Conservation (phyloP, 1,140 invertebrate species). For the Mya arenaria region DNA sequence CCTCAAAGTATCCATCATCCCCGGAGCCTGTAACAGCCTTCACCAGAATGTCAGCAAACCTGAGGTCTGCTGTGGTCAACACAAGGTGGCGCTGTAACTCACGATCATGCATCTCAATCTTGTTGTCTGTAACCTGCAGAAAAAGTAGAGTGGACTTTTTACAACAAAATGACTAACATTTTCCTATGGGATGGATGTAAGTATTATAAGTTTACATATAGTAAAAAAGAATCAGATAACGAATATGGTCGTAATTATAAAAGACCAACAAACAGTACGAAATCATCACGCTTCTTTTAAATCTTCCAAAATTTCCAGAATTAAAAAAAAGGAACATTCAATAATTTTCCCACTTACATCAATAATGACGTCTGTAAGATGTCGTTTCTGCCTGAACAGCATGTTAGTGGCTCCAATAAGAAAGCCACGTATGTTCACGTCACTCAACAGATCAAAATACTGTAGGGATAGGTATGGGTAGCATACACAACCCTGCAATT, state of each 20-base stretch:
- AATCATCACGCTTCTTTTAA: too few relatives aligned
- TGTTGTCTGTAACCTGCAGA: slow-evolving; percentile 86
- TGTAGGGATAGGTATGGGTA: slow-evolving; percentile 98
- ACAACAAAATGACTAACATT: too few relatives aligned
- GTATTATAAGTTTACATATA: too few relatives aligned
- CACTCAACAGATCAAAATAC: slow-evolving; percentile 95
- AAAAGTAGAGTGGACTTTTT: too few relatives aligned
- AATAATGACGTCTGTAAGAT: slow-evolving; percentile 95
- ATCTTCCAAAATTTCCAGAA: too few relatives aligned
- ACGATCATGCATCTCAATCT: slow-evolving; percentile 93
- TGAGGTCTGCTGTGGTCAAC: slow-evolving; percentile 95
- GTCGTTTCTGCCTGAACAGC: slow-evolving; percentile 96
- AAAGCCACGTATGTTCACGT: slow-evolving; percentile 94
- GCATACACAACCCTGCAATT: slow-evolving; percentile 91
- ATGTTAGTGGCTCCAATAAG: slow-evolving; percentile 98
- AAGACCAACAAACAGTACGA: too few relatives aligned
- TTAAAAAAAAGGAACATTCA: too few relatives aligned
- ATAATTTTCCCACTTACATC: slow-evolving; percentile 89
- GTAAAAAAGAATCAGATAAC: too few relatives aligned
- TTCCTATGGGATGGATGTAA: too few relatives aligned
- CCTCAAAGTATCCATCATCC: slow-evolving; percentile 89
- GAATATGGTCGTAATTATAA: too few relatives aligned
- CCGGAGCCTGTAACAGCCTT: slow-evolving; percentile 91
- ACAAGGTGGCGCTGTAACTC: slow-evolving; percentile 91
- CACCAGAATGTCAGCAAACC: slow-evolving; percentile 97